These are phyloP conservation scores for Pholis gunnellus DNA, from an alignment of 2,113 vertebrate genomes.

Conservation along the genomic window DNA sequence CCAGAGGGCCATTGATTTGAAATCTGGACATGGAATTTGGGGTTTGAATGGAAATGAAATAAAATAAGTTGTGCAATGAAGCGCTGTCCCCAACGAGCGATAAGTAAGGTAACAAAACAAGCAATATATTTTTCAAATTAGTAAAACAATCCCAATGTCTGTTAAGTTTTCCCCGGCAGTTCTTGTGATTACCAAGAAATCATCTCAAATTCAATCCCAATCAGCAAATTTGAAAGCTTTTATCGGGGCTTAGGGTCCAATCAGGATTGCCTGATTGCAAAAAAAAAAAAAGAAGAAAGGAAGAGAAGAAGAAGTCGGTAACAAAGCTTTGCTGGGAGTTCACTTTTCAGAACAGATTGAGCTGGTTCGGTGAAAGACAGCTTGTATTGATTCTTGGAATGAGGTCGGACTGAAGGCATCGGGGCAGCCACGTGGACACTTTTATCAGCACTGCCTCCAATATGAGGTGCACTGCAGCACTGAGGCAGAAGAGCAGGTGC, in stretches of 20 bases:
- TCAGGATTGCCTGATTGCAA: conserved; percentile 49
- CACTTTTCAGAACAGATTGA: conserved; percentile 54
- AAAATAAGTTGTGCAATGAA: neutral
- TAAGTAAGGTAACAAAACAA: neutral
- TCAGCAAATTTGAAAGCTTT: conserved; percentile 31
- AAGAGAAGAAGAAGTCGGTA: neutral
- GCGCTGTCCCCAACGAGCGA: neutral
- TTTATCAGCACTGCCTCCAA: conserved; percentile 11
- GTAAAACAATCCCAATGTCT: conserved; percentile 1
- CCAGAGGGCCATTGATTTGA: neutral
- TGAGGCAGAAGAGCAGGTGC: conserved; percentile 25
- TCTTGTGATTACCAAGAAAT: conserved; percentile 29
- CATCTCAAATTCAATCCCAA: conserved; percentile 19
- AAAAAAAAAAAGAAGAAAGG: neutral
- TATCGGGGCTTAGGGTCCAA: conserved; percentile 26
- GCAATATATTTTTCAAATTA: conserved; percentile 20
- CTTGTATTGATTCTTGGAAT: conserved; percentile 51
- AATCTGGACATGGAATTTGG: neutral
- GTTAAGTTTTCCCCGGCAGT: neutral
- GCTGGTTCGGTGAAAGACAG: conserved; percentile 37
- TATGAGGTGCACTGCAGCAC: conserved; percentile 1
- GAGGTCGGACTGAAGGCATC: conserved; percentile 29
- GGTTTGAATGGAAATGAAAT: neutral
- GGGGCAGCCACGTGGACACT: conserved; percentile 36
- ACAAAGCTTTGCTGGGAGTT: conserved; percentile 31